Evolutionary conservation across 2,888 invertebrate genomes (phyloP).

Genomic region (Cephalotes varians): DNA sequence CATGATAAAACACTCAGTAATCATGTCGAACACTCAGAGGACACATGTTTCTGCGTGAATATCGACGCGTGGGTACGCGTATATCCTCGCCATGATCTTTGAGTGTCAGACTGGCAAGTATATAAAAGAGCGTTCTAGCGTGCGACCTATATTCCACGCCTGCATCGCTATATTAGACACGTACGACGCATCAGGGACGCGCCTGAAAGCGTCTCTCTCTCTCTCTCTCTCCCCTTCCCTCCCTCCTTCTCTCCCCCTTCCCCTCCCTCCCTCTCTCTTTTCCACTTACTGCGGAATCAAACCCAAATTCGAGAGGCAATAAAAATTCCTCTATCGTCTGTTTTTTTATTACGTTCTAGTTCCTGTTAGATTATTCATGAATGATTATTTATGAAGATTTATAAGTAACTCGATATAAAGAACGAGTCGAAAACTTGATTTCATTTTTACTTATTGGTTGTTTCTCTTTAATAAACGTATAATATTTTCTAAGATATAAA

Average conservation of each 20-base stretch:
- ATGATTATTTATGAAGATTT: neutral
- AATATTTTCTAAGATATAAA: neutral
- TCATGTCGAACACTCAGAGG: conserved; percentile 51
- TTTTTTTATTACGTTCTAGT: neutral
- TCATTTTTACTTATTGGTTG: neutral
- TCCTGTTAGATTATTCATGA: neutral
- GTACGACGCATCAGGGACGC: conserved; percentile 75
- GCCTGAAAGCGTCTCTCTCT: conserved; percentile 44
- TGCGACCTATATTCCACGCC: conserved; percentile 81
- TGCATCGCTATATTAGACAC: conserved; percentile 80
- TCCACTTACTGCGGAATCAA: conserved; percentile 64
- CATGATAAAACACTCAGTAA: neutral
- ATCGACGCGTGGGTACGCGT: conserved; percentile 46
- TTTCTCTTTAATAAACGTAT: neutral
- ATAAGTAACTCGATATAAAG: neutral
- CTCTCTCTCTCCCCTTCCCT: conserved; percentile 34
- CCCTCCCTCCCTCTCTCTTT: neutral
- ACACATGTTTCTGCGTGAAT: conserved; percentile 44
- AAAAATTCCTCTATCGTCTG: neutral
- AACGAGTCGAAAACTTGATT: neutral
- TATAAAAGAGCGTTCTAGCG: conserved; percentile 77
- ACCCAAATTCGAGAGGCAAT: conserved; percentile 56
- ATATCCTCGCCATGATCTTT: conserved; percentile 58
- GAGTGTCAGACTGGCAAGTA: conserved; percentile 68
- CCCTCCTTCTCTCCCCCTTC: neutral